Evolutionary conservation across 2,113 vertebrate genomes (phyloP), one percentile per base, ranked within the genome.

Genomic region (Pandion haliaetus): DNA sequence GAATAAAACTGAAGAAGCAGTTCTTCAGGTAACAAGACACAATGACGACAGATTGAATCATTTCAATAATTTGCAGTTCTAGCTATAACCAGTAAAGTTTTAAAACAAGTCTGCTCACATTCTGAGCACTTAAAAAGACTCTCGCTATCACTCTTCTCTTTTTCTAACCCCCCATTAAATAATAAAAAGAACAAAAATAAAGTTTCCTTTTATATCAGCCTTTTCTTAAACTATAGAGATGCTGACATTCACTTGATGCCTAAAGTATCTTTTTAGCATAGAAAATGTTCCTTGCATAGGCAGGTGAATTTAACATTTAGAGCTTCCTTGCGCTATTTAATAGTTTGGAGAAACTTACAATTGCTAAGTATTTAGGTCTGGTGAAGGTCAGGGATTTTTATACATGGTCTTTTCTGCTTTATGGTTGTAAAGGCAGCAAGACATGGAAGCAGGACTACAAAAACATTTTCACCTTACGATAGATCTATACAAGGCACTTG

Each of bases 401-500:
- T 44, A 50, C 17, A 25, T 8, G 24, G 18, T 62, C 29, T 91
- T 87, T 82, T 85, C 84, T 86, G 71, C 74, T 93, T 77, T 55
- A 81, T 36, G 47, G 29, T 44, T 74, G 38, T 50, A 77, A 78
- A 77, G 63, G 66, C 78, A 95, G 86, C 21, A 14, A 73, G 50
- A 90, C 17, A 82, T 2, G 3, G 74, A 86, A 87, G 71, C 62
- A 65, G 25, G 71, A 88, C 57, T 78, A 71, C 31, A 83, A 44
- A 78, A 91, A 52, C 36, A 44, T 92, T 86, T 86, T 72, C 90
- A 94, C 47, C 62, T 66, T 95, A 73, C 3, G 14, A 71, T 24
- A 74, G 65, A 69, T 54, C 77, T 87, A 85, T 55, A 78, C 74
- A 94, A 98, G 95, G 92, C 84, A 92, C 95, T 96, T 88, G 12